Base-by-base conservation (phyloP, 2,888 invertebrate genomes). In the Drosophila koepferae region DNA sequence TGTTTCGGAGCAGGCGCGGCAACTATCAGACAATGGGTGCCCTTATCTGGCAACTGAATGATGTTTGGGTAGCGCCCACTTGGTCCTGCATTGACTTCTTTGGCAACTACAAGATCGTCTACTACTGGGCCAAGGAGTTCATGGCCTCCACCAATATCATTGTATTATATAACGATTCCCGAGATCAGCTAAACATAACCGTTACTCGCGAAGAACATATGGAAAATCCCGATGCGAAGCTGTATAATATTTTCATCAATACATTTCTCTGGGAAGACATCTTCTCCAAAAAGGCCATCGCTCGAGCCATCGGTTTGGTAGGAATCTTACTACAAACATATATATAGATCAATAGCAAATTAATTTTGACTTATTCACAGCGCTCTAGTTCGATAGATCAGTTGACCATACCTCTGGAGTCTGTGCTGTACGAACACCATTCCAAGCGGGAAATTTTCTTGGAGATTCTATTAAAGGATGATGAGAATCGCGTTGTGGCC, bases 1-100 rank as follows among this genome's bases (percentile, higher is more conserved):
- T 95, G 72, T 98, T 97, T 91, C 94, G 97, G 36, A 95, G 96
- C 36, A 63, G 86, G 28, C 85, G 93, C 1, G 67, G 66, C 0
- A 67, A 81, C 8, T 76, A 89, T 31, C 74, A 82, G 43, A 99
- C 99, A 0, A 99, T 98, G 98, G 99, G 99, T 0, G 98, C 99
- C 0, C 94, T 99, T 51, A 99, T 98, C 92, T 99, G 99, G 99
- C 99, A 99, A 92, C 93, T 99, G n/a, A 99, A 99, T 92, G 99
- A 99, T 91, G 97, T 99, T 49, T 99, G 99, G 99, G 96, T 97
- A 84, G 99, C 98, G 0, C 98, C 99, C 0, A 97, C 98, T 0
- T 99, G 99, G 99, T 96, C 98, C 8, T 95, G 97, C 23, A 97
- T 99, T 75, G 97, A 97, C 76, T 92, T 85, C 63, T 90, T 90